phyloP scores from a whole-genome alignment of 2,797 vertebrate species.

The Crax fasciolata region DNA sequence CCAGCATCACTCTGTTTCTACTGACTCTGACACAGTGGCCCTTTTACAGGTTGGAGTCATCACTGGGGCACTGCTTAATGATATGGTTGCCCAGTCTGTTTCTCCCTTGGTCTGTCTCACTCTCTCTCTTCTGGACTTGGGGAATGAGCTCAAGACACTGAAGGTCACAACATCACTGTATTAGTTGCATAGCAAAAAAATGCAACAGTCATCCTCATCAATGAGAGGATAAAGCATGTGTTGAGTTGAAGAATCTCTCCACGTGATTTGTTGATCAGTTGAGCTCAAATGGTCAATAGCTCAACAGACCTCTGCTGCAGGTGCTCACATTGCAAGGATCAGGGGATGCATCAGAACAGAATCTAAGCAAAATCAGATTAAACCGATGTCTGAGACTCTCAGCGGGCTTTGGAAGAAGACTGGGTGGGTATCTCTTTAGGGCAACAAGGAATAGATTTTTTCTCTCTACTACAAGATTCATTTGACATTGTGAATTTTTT shows the following conservation, averaged over 20 bases:
- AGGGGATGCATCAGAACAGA: not conserved
- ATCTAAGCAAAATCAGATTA: not conserved
- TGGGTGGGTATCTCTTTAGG: not conserved
- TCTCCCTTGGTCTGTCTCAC: not conserved
- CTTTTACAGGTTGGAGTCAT: not conserved
- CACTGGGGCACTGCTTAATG: not conserved
- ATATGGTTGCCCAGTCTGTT: not conserved
- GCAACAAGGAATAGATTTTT: not conserved
- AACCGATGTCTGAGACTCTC: not conserved
- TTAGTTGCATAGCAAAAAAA: not conserved
- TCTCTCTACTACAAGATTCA: not conserved
- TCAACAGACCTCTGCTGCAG: not conserved
- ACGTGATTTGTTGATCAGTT: not conserved
- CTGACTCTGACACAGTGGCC: not conserved
- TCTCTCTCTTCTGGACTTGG: not conserved
- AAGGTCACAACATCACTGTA: not conserved
- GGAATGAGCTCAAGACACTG: not conserved
- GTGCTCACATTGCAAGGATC: not conserved
- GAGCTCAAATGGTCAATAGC: not conserved
- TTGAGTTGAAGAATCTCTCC: not conserved
- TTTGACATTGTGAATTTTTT: not conserved
- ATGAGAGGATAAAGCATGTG: rapidly evolving
- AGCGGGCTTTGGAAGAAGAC: not conserved
- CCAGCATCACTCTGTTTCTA: not conserved
- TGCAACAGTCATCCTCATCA: not conserved